Percentiles rank a stretch among this genome's conserved stretches.
Evolutionary conservation across 2,797 vertebrate genomes (phyloP).

Genomic region (Sternarchorhynchus goeldii): DNA sequence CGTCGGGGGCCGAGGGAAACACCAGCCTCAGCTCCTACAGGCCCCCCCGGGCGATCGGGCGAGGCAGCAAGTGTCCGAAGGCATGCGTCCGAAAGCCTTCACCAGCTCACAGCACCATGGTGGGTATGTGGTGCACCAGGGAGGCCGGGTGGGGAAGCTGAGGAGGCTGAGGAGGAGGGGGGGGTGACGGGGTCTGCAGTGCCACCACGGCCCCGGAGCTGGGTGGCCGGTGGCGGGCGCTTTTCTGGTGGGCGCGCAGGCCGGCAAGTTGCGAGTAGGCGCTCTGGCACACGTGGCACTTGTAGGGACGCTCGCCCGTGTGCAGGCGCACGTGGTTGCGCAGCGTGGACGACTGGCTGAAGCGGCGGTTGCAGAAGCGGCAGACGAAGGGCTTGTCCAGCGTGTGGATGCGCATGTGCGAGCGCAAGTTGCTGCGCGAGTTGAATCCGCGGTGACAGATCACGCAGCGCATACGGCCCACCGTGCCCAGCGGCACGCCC

Average conservation of each 20-base stretch:
- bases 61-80: too few species aligned
- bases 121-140: conserved; percentile 89
- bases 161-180: conserved; percentile 75
- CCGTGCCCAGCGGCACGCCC: conserved; percentile 60
- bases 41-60: too few species aligned
- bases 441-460: conserved; percentile 91
- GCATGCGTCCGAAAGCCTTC: too few species aligned
- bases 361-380: conserved; percentile 91
- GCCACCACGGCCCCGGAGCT: conserved; percentile 59
- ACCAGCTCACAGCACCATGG: conserved; percentile 87
- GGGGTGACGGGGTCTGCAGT: conserved; percentile 74
- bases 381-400: conserved; percentile 91
- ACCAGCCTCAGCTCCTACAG: too few species aligned
- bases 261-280: conserved; percentile 96
- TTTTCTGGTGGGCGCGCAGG: conserved; percentile 94
- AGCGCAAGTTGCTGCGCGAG: conserved; percentile 90
- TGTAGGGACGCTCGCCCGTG: conserved; percentile 88
- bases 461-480: conserved; percentile 88
- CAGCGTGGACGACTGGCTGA: conserved; percentile 89
- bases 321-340: conserved; percentile 89
- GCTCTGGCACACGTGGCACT: conserved; percentile 91
- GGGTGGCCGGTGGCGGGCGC: conserved; percentile 87
- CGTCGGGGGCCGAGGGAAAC: too few species aligned
- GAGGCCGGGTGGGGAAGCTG: conserved; percentile 85
- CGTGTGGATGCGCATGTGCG: conserved; percentile 92